These are phyloP conservation scores for Petroica traversi DNA, from an alignment of 2,113 vertebrate genomes.

Conservation along the genomic window DNA sequence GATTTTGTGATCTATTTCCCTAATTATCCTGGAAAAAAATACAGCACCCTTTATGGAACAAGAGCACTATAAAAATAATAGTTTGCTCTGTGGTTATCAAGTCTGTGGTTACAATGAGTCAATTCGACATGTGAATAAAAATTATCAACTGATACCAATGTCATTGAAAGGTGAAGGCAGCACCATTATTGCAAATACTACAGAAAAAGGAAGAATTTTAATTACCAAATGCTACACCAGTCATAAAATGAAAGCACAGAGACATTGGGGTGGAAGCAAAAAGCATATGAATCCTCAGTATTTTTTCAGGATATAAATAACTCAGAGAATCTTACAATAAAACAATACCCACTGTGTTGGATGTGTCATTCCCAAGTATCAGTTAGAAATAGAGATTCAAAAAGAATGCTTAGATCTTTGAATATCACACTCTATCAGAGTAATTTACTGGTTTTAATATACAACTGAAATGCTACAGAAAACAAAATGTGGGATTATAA, in stretches of 20 bases:
- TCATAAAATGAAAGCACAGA: background rate
- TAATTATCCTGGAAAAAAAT: background rate
- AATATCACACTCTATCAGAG: background rate
- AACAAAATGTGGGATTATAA: background rate
- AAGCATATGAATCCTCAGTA: background rate
- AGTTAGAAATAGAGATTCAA: background rate
- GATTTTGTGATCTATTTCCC: background rate
- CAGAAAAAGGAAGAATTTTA: background rate
- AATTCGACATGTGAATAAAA: background rate
- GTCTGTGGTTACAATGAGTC: background rate
- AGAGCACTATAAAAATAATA: background rate
- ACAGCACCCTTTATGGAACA: background rate
- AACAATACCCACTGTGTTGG: background rate
- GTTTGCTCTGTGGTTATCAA: background rate
- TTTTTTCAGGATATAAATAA: background rate
- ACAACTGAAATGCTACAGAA: background rate
- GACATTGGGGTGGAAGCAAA: background rate
- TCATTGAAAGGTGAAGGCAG: fast-evolving
- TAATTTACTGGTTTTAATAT: slow-evolving; percentile 24
- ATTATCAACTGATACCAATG: background rate
- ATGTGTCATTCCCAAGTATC: background rate
- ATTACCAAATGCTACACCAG: background rate
- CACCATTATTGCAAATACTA: background rate
- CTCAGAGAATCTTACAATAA: background rate
- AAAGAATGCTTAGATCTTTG: background rate